Base-by-base conservation (phyloP, 2,113 vertebrate species). In the Motacilla tschutschensis region DNA sequence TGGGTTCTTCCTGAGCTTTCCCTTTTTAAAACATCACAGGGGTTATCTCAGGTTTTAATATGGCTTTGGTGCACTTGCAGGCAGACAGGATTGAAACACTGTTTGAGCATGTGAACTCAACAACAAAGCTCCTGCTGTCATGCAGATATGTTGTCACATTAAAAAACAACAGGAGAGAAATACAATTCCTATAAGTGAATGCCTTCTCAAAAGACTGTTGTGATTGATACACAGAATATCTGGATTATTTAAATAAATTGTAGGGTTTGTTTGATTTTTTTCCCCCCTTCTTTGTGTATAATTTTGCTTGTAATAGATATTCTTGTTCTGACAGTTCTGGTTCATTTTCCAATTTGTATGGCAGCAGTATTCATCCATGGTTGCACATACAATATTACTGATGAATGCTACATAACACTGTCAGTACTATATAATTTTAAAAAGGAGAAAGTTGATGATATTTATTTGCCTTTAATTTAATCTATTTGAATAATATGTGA, bases 281-380 rank as follows among this genome's bases (percentile, higher is more conserved):
- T 25, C 44, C 11, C 13, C 14, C 17, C 22, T 31, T 20, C 4
- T n/a, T 51, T 75, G 10, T 47, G 40, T 38, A 2, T 54, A 76
- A 44, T 79, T 79, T 62, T 86, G n/a, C 33, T 55, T 84, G 80
- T 38, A 73, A 44, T 47, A 86, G 71, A 14, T 47, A 59, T 83
- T 88, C 78, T 64, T 88, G 55, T 88, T 79, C 47, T 76, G 60
- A 70, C 75, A 50, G 74, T 78, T 88, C 54, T 73, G n/a, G 25
- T 65, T 87, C 15, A 44, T 86, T 76, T 60, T 69, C 43, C 67
- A 66, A 3, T 70, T 79, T 77, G n/a, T 86, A 51, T 69, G 57
- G 51, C 31, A 66, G 22, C 33, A 36, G 9, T 47, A 28, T 28
- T 57, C 2, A 12, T 87, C 54, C 17, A 14, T 1, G 5, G 10